These are phyloP conservation scores for Ameiurus melas DNA, from an alignment of 2,113 vertebrate genomes.

Conservation along the genomic window DNA sequence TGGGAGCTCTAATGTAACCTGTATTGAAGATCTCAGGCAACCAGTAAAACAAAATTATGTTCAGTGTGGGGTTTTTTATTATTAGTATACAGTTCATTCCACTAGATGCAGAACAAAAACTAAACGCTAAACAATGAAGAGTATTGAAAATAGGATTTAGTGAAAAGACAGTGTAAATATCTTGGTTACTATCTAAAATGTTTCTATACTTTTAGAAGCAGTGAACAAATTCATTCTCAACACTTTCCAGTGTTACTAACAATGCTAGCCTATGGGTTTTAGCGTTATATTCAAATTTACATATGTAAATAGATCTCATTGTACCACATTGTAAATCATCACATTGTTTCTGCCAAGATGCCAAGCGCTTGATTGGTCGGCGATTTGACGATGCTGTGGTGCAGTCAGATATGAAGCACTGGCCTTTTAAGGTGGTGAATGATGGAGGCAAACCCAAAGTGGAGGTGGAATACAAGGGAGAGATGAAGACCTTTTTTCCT, in stretches of 20 bases:
- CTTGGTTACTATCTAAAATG: background rate
- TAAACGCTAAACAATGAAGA: background rate
- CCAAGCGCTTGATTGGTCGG: conserved; percentile 87
- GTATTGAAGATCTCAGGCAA: background rate
- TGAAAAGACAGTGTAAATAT: background rate
- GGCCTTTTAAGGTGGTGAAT: conserved; percentile 87
- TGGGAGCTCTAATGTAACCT: background rate
- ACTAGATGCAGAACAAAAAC: background rate
- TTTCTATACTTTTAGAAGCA: background rate
- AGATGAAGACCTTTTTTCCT: conserved; percentile 81
- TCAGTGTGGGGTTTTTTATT: background rate
- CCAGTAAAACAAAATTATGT: background rate
- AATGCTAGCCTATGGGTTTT: background rate
- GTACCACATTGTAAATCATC: background rate
- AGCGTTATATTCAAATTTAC: background rate
- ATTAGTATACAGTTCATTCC: background rate
- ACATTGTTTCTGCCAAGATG: conserved; percentile 68
- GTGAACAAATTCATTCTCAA: background rate
- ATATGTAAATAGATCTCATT: background rate
- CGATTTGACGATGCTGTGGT: conserved; percentile 85
- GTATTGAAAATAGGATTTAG: background rate
- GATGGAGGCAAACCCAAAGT: conserved; percentile 85
- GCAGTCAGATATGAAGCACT: conserved; percentile 90
- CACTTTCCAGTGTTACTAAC: background rate
- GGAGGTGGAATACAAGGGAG: conserved; percentile 87